phyloP scores from a whole-genome alignment of 2,888 invertebrate genomes.

The Torymus aiolomorphi region DNA sequence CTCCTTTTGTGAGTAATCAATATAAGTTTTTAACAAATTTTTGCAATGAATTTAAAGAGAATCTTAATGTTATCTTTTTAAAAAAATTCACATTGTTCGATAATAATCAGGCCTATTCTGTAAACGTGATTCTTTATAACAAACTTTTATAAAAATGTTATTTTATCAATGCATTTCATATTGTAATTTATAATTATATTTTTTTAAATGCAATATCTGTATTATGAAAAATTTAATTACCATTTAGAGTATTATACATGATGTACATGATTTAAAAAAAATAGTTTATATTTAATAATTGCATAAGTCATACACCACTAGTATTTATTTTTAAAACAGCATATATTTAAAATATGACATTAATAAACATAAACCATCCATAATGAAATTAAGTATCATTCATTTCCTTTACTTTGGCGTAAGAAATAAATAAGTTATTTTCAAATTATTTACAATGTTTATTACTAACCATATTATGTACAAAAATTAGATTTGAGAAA shows the following conservation, averaged over 20 bases:
- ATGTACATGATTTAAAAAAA: conserved; percentile 16
- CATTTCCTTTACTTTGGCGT: background rate
- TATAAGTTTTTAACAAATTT: conserved; percentile 19
- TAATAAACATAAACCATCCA: conserved; percentile 15
- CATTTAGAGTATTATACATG: conserved; percentile 25
- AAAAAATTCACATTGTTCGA: conserved; percentile 42
- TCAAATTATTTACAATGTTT: conserved; percentile 18
- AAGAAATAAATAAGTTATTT: conserved; percentile 5
- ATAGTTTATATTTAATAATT: background rate
- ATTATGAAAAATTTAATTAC: conserved; percentile 19
- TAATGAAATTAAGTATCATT: conserved; percentile 4
- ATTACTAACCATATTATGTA: background rate
- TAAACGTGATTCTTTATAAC: conserved; percentile 43
- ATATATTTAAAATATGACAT: conserved; percentile 22
- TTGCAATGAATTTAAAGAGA: conserved; percentile 31
- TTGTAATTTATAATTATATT: conserved; percentile 13
- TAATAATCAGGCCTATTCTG: conserved; percentile 57
- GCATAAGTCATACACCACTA: conserved; percentile 6
- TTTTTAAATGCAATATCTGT: background rate
- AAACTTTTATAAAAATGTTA: conserved; percentile 4
- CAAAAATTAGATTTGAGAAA: background rate
- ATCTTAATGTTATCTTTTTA: conserved; percentile 42
- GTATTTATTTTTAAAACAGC: conserved; percentile 30
- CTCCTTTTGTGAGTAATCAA: no score
- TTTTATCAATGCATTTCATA: conserved; percentile 24